phyloP scores from a whole-genome alignment of 1,140 invertebrate genomes.

The Ceratina australensis region DNA sequence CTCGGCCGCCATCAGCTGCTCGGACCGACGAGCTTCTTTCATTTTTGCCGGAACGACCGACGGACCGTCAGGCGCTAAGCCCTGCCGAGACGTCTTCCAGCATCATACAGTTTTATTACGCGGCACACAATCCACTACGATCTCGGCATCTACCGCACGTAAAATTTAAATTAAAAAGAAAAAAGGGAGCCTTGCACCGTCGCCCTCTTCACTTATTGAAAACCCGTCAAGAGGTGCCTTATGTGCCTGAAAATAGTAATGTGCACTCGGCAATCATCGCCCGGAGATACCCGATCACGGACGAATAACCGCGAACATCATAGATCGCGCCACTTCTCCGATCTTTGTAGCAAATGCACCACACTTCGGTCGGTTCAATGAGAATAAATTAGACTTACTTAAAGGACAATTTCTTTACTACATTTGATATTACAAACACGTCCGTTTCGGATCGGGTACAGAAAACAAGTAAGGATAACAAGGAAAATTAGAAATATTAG shows the following conservation, averaged over 20 bases:
- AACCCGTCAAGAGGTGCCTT: slow-evolving; percentile 73
- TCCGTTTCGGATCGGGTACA: too few relatives aligned
- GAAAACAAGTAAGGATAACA: too few relatives aligned
- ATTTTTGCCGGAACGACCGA: slow-evolving; percentile 64
- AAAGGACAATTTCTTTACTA: too few relatives aligned
- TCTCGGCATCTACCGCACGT: slow-evolving; percentile 49
- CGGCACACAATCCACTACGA: slow-evolving; percentile 49
- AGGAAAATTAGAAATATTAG: too few relatives aligned
- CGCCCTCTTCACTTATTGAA: slow-evolving; percentile 72
- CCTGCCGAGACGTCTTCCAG: slow-evolving; percentile 57
- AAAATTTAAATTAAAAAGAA: slow-evolving; percentile 60
- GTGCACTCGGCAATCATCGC: slow-evolving; percentile 70
- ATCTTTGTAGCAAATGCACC: too few relatives aligned
- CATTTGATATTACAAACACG: too few relatives aligned
- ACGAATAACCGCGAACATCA: slow-evolving; percentile 42
- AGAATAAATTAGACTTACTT: too few relatives aligned
- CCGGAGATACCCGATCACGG: slow-evolving; percentile 59
- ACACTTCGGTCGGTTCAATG: too few relatives aligned
- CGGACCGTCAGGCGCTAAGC: slow-evolving; percentile 61
- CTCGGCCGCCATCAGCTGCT: slow-evolving; percentile 69
- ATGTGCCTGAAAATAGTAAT: slow-evolving; percentile 76
- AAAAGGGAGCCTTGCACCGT: slow-evolving; percentile 60
- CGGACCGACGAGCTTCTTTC: slow-evolving; percentile 67
- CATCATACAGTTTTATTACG: slow-evolving; percentile 55
- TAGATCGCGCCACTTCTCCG: slow-evolving; percentile 59